phyloP scores from a whole-genome alignment of 2,113 vertebrate species.

The Toxotes jaculatrix region DNA sequence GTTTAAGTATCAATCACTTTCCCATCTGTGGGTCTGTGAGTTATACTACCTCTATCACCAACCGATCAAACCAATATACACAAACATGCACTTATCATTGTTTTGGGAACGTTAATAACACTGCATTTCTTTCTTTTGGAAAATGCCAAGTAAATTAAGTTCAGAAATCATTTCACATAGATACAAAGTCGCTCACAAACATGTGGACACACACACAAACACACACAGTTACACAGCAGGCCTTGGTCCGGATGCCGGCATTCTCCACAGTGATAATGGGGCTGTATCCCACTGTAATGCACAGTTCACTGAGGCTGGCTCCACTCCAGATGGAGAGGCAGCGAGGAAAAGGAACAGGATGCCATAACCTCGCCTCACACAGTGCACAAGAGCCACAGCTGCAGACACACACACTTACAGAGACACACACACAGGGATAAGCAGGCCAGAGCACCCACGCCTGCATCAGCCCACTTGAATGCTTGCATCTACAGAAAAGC shows the following conservation, averaged over 20 bases:
- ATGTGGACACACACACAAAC: background rate
- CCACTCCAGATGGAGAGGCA: constrained; percentile 68
- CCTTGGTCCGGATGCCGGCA: constrained; percentile 53
- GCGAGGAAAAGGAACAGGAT: constrained; percentile 78
- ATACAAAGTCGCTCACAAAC: background rate
- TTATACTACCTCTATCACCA: no score
- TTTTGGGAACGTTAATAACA: background rate
- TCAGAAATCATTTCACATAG: background rate
- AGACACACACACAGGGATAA: constrained; percentile 12
- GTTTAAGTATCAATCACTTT: no score
- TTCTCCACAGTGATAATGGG: constrained; percentile 68
- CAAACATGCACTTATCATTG: background rate
- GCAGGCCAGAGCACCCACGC: constrained; percentile 56
- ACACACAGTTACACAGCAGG: constrained; percentile 44
- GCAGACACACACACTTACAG: constrained; percentile 49
- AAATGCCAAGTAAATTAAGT: background rate
- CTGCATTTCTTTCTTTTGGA: background rate
- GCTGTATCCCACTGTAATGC: constrained; percentile 65
- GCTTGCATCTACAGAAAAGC: constrained; percentile 20
- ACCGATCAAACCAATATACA: background rate
- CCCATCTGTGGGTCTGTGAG: no score
- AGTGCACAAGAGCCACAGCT: constrained; percentile 74
- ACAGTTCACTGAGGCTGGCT: constrained; percentile 70
- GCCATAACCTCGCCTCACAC: constrained; percentile 67
- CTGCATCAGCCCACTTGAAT: constrained; percentile 59